Base-by-base conservation (phyloP, 1,140 invertebrate species). In the Habropoda laboriosa region DNA sequence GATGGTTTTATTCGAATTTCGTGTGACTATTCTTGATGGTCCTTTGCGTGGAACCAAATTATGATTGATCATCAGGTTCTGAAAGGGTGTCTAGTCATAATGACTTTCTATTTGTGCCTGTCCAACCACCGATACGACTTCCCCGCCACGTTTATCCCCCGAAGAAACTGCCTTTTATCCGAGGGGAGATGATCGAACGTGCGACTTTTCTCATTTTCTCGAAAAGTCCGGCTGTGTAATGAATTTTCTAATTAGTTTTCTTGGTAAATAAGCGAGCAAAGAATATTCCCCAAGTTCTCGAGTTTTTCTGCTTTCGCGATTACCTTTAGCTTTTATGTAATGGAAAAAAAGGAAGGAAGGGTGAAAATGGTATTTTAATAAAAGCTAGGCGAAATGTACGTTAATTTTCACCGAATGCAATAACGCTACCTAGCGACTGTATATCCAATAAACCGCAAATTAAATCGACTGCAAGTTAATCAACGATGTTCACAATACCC, bases 21-120 rank as follows among this genome's bases (percentile, higher is more conserved):
- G 35, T 45, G 35, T 55, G 21, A 4, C 1, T 16, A 47, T 21
- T 8, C 7, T 38, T 30, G 55, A 53, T n/a, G 21, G 63, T 42
- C 42, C 61, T 3, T 18, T 21, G 8, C 27, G n/a, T 16, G 51
- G 60, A 47, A 76, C 13, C 30, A 45, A 75, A 76, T 58, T 42
- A 47, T 76, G 74, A 76, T 68, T n/a, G 74, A 76, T 68, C 30
- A 76, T 51, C 40, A n/a, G 27, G 12, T 5, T 8, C 13, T 45
- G 12, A 67, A 67, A 45, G n/a, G 16, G 57, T 27, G n/a, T 27
- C 40, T 32, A 40, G 30, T 47, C 49, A 24, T 76, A 58, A 68
- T 68, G 51, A 76, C 51, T 57, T 57, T 45, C 63, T 51, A 47
- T 67, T 57, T 24, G 32, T n/a, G 45, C 21, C 10, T 6, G 7